Evolutionary conservation across 2,113 vertebrate genomes (phyloP).

Genomic region (Panthera uncia): DNA sequence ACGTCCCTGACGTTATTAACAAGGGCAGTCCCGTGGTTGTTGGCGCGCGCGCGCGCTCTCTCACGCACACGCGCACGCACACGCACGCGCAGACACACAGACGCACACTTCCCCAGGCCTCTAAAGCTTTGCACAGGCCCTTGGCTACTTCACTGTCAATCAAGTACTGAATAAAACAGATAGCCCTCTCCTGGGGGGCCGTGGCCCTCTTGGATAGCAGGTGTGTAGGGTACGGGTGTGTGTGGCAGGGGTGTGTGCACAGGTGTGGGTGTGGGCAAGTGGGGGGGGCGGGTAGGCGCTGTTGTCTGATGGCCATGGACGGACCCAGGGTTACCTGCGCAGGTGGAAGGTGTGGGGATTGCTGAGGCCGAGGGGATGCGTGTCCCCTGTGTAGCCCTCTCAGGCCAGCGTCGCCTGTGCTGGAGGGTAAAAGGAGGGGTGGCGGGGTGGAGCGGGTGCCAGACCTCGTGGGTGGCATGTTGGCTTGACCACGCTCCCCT

Average conservation of each 20-base stretch:
- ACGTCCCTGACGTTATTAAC: slow-evolving; percentile 20
- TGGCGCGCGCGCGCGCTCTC: too few relatives aligned
- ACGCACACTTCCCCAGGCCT: not conserved
- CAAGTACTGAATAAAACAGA: not conserved
- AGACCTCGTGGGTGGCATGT: not conserved
- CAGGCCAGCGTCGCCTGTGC: not conserved
- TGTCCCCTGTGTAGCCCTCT: not conserved
- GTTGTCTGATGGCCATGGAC: not conserved
- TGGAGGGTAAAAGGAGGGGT: not conserved
- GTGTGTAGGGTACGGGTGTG: not conserved
- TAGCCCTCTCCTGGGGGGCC: not conserved
- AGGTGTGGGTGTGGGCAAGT: not conserved
- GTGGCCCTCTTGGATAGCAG: not conserved
- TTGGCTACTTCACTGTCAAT: not conserved
- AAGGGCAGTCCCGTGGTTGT: slow-evolving; percentile 16
- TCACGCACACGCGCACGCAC: not conserved
- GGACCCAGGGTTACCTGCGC: not conserved
- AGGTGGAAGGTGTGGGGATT: too few relatives aligned
- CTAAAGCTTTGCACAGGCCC: not conserved
- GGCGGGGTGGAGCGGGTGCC: fast-evolving
- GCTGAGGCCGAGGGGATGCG: too few relatives aligned
- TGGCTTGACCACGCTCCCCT: not conserved
- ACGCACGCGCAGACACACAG: not conserved
- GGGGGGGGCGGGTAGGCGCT: not conserved
- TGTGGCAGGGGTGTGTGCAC: not conserved